phyloP scores from a whole-genome alignment of 2,113 vertebrate genomes.

The Camelus dromedarius region DNA sequence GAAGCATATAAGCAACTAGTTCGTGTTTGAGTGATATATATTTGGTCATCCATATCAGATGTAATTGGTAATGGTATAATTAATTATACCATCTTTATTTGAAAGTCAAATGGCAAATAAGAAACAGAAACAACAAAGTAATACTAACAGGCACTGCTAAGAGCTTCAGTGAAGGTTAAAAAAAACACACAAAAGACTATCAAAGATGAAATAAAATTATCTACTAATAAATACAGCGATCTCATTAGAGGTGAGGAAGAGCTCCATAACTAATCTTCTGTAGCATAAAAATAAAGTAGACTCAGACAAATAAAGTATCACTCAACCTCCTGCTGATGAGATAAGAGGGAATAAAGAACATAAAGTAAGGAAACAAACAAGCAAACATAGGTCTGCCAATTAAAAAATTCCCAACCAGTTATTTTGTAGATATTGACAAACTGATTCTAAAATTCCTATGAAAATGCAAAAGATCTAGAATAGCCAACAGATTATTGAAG shows the following conservation, averaged over 20 bases:
- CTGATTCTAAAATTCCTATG: background rate
- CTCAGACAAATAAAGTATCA: background rate
- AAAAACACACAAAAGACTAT: background rate
- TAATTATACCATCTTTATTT: background rate
- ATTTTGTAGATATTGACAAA: background rate
- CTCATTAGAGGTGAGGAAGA: background rate
- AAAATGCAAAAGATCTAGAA: background rate
- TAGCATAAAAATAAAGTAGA: background rate
- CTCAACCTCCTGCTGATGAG: background rate
- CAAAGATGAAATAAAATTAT: background rate
- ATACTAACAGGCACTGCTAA: background rate
- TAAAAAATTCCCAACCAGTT: background rate
- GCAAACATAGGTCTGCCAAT: background rate
- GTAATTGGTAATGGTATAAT: background rate
- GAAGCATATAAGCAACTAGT: background rate
- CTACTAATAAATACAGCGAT: background rate
- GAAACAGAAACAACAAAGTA: background rate
- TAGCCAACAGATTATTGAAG: background rate
- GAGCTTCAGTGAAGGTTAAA: background rate
- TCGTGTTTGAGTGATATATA: background rate
- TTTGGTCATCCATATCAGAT: background rate
- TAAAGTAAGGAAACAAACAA: background rate
- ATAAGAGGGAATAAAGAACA: background rate
- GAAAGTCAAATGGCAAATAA: background rate
- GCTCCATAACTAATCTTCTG: background rate